Percentiles rank a stretch among this genome's conserved stretches.
These are phyloP conservation scores for Martes flavigula DNA, from an alignment of 2,797 vertebrate genomes.

Conservation along the genomic window DNA sequence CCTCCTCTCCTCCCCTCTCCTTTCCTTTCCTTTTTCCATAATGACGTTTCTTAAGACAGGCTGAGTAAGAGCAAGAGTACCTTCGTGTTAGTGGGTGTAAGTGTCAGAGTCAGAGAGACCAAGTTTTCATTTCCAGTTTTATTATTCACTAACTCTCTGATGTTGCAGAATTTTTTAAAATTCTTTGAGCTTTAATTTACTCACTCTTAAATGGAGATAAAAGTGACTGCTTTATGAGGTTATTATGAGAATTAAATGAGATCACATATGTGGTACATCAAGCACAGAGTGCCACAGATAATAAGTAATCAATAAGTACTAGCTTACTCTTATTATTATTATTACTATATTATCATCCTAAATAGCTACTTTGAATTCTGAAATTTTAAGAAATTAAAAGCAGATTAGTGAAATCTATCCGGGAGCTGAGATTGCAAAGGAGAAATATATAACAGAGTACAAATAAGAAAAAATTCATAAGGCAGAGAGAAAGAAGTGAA, in stretches of 20 bases:
- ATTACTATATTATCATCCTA: not conserved
- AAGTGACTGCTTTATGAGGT: not conserved
- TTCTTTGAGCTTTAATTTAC: not conserved
- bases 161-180: not conserved
- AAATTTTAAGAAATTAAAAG: not conserved
- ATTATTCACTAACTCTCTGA: not conserved
- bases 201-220: not conserved
- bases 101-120: not conserved
- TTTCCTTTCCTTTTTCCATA: not conserved
- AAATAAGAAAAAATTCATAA: not conserved
- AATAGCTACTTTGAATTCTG: not conserved
- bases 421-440: not conserved
- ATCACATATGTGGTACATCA: not conserved
- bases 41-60: not conserved
- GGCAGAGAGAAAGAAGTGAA: not conserved
- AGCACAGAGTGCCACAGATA: not conserved
- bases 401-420: not conserved
- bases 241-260: not conserved
- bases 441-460: not conserved
- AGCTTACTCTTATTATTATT: not conserved
- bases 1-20: too few relatives aligned
- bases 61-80: not conserved
- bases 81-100: not conserved
- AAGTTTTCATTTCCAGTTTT: not conserved
- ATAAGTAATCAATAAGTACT: not conserved